A percentile compares a stretch with the other conserved stretches of the same genome.
These are phyloP conservation scores for Fundulus diaphanus DNA, from an alignment of 2,797 vertebrate species.

Conservation along the genomic window DNA sequence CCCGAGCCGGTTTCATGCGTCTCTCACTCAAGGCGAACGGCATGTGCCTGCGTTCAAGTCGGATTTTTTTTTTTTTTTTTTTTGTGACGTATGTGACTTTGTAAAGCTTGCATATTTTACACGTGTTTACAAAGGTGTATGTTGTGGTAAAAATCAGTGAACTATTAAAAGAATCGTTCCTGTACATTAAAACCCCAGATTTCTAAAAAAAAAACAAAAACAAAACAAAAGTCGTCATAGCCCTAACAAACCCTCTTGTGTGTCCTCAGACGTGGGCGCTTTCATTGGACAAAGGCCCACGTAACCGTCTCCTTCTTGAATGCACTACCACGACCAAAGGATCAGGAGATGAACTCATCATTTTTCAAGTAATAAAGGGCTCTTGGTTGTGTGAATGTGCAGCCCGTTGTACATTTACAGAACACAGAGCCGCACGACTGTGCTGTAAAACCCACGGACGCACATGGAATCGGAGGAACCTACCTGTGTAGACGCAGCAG, in stretches of 20 bases:
- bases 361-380: slow-evolving; percentile 17
- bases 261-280: slow-evolving; percentile 75
- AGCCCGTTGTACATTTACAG: slow-evolving; percentile 65
- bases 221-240: slow-evolving; percentile 42
- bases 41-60: slow-evolving; percentile 81
- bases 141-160: slow-evolving; percentile 77
- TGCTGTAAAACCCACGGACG: slow-evolving; percentile 59
- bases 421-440: slow-evolving; percentile 54
- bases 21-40: slow-evolving; percentile 67
- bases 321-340: slow-evolving; percentile 81
- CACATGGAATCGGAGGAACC: slow-evolving; percentile 66
- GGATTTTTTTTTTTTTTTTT: slow-evolving; percentile 53
- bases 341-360: slow-evolving; percentile 63
- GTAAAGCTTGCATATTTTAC: slow-evolving; percentile 83
- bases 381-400: slow-evolving; percentile 56
- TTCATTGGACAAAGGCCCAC: slow-evolving; percentile 61
- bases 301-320: slow-evolving; percentile 68
- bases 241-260: slow-evolving; percentile 65
- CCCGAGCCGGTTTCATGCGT: slow-evolving; percentile 53
- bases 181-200: slow-evolving; percentile 74
- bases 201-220: slow-evolving; percentile 65
- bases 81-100: slow-evolving; percentile 80
- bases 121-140: slow-evolving; percentile 82
- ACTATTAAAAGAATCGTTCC: slow-evolving; percentile 55
- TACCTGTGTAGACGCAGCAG: slow-evolving; percentile 82